Base-by-base conservation (phyloP, 2,113 vertebrate genomes). In the Rafetus swinhoei region DNA sequence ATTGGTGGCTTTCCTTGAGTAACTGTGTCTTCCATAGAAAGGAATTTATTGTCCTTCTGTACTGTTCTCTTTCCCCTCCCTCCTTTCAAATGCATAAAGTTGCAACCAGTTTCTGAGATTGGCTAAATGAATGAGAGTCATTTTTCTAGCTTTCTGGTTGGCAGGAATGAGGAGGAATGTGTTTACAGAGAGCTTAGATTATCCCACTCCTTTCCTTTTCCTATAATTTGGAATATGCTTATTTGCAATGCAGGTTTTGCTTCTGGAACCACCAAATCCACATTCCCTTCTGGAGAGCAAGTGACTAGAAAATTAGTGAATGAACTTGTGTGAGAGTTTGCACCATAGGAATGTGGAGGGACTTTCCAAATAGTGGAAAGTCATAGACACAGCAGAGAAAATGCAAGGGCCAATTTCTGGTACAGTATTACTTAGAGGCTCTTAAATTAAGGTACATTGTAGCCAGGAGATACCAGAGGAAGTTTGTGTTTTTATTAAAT, bases 211-310 rank as follows among this genome's bases (percentile, higher is more conserved):
- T 62, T 35, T 82, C 14, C 10, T 22, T 62, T 25, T 72, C 53
- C 5, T 59, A 32, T 72, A 65, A 32, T 16, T 7, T 50, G n/a
- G 35, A 74, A 81, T 18, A 32, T 62, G 21, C n/a, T 76, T 85
- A 74, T 85, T 81, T 79, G 52, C 39, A 13, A 53, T 57, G 1
- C 18, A 5, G 69, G 13, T 35, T 45, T 85, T 60, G 87, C 14
- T 59, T 3, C 84, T 86, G 19, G 55, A 53, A 9, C 15, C 6
- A 15, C 39, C 12, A 72, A 5, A 10, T 21, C 81, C 69, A 85
- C 11, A 1, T 5, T 65, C 4, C 2, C 0, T 1, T 85, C 65
- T 84, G 22, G 22, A 14, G 9, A 79, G 2, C 57, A 55, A 69
- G 32, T 69, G 32, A 59, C 21, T 82, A 27, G 4, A n/a, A 86